Base-by-base conservation (phyloP, 2,113 vertebrate species). In the Perccottus glenii region DNA sequence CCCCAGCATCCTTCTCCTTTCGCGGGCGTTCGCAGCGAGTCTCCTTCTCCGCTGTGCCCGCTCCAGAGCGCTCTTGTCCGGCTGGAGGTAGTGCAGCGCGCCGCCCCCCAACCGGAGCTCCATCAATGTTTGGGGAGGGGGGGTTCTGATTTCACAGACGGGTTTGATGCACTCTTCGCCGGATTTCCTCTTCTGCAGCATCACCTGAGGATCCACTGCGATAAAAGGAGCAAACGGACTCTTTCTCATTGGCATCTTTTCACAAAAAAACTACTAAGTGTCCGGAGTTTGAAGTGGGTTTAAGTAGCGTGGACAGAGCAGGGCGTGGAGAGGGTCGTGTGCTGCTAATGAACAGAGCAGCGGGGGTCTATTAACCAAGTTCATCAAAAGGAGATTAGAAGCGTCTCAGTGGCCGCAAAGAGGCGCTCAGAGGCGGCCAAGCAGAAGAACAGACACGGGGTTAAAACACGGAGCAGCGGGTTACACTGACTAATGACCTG, bases 351-450 rank as follows among this genome's bases (percentile, higher is more conserved):
- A 87, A 75, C 75, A 70, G 84, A 86, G 88, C 85, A 79, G 89
- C 69, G 90, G 87, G 76, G 88, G 90, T 91, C 89, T 53, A 84
- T 89, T 88, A 89, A 88, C 78, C 12, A 61, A 92, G 87, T 90
- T 92, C 92, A 93, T 94, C 93, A 94, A 93, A 90, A 90, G 72
- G 67, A 92, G 91, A 93, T 93, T 94, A 93, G 91, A 86, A 75
- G 60, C 92, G 86, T 83, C 76, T 87, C 62, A 80, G 75, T 81
- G 91, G 75, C 73, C 58, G 70, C 43, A 76, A 82, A 53, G 67
- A 57, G 74, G 77, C 44, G 65, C 65, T 65, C 6, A 67, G 68
- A 73, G 16, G 65, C 45, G 65, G 59, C 57, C 55, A 68, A 67
- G 72, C 56, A 66, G 68, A 33, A 33, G 60, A 58, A 55, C 40